Conservation (phyloP, 2,797 vertebrate genomes). For the Silurus lanzhouensis region DNA sequence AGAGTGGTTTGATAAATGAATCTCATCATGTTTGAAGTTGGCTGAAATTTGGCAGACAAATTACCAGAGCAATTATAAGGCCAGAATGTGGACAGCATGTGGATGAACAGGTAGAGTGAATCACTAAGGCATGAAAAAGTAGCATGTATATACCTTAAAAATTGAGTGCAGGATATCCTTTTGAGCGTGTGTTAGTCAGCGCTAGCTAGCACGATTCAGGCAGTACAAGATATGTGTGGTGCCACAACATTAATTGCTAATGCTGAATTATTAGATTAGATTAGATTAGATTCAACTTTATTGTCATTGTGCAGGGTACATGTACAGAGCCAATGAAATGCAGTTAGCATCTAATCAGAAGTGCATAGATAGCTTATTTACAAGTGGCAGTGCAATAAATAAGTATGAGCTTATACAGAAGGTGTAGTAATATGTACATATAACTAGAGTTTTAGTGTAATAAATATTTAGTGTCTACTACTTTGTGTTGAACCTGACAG, state of each 20-base stretch:
- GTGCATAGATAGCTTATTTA: no score
- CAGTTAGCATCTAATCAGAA: no score
- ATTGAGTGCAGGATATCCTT: background rate
- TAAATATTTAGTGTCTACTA: no score
- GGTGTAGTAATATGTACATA: no score
- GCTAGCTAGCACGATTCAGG: background rate
- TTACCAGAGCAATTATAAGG: background rate
- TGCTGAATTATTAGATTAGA: background rate
- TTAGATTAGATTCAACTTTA: no score
- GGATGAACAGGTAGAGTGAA: slow-evolving; percentile 30
- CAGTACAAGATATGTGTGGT: background rate
- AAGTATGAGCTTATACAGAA: no score
- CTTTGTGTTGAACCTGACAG: background rate
- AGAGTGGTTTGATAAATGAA: slow-evolving; percentile 24
- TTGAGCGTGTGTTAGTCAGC: background rate
- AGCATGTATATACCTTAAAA: background rate
- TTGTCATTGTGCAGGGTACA: no score
- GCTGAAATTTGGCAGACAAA: slow-evolving; percentile 21
- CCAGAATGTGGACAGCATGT: background rate
- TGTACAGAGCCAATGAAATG: no score
- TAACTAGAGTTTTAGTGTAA: no score
- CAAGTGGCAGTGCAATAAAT: no score
- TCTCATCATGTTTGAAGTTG: background rate
- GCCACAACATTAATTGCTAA: background rate
- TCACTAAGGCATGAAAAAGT: background rate